Evolutionary conservation across 2,888 invertebrate species (phyloP).

Genomic region (Hedychridium roseum): DNA sequence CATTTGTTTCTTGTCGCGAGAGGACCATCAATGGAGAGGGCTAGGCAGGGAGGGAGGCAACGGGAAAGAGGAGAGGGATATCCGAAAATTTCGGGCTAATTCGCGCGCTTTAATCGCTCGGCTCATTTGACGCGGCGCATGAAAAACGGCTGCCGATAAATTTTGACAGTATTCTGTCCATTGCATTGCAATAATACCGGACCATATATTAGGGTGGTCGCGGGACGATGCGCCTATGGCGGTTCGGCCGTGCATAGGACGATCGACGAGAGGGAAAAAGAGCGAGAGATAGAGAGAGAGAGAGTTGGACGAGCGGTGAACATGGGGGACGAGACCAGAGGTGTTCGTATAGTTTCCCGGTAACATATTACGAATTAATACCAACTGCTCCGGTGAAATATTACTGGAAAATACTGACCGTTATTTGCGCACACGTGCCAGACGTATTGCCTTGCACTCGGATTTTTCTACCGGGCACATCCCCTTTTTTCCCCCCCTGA

Average conservation of each 20-base stretch:
- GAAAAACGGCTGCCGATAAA: constrained; percentile 64
- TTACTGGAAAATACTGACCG: constrained; percentile 64
- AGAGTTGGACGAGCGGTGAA: constrained; percentile 18
- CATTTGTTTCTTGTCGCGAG: constrained; percentile 34
- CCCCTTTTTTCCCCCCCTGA: no score
- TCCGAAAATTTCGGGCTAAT: constrained; percentile 56
- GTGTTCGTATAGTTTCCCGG: constrained; percentile 61
- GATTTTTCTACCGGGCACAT: constrained; percentile 32
- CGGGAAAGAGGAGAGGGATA: constrained; percentile 2
- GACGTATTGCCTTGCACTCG: constrained; percentile 32
- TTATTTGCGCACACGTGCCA: constrained; percentile 54
- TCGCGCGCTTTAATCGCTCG: constrained; percentile 61
- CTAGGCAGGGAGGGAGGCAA: neutral
- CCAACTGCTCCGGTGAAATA: constrained; percentile 65
- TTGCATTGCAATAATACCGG: constrained; percentile 64
- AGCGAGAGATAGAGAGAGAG: constrained; percentile 11
- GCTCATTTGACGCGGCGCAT: constrained; percentile 61
- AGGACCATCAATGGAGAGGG: neutral
- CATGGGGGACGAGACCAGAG: constrained; percentile 25
- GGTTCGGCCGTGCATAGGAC: constrained; percentile 22
- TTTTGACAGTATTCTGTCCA: constrained; percentile 65
- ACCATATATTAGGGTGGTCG: constrained; percentile 62
- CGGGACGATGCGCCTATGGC: constrained; percentile 42
- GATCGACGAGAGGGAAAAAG: constrained; percentile 35
- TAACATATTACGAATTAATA: constrained; percentile 65